These are phyloP conservation scores for Actinia equina DNA, from an alignment of 64 coral and sea anemone species.

Conservation along the genomic window DNA sequence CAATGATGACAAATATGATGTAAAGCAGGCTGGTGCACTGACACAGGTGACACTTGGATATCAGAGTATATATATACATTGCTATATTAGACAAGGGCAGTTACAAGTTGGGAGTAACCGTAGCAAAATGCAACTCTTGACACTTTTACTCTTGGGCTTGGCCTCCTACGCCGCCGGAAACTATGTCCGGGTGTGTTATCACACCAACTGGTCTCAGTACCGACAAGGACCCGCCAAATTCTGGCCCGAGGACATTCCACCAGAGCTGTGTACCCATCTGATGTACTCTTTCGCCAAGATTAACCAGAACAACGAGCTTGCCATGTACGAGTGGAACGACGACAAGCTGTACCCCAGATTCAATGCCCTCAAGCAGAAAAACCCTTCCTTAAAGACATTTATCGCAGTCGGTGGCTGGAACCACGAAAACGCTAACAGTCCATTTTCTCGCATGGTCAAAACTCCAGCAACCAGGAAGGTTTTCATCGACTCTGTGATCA, in stretches of 20 bases:
- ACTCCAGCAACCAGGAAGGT: conserved; percentile 61
- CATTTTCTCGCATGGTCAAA: conserved; percentile 67
- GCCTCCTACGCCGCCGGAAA: conserved; percentile 25
- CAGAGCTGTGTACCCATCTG: conserved; percentile 57
- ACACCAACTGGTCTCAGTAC: conserved; percentile 73
- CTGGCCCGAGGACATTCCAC: conserved; percentile 51
- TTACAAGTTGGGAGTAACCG: neutral
- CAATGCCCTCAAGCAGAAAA: conserved; percentile 52
- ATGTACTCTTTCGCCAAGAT: conserved; percentile 73
- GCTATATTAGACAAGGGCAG: neutral
- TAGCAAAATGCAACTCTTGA: conserved; percentile 15
- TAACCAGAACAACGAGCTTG: conserved; percentile 41
- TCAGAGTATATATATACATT: neutral
- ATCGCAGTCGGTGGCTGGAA: conserved; percentile 68
- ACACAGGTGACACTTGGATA: neutral
- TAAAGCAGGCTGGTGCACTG: neutral
- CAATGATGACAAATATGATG: neutral
- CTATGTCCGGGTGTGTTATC: conserved; percentile 64
- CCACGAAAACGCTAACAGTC: conserved; percentile 53
- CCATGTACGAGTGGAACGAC: conserved; percentile 75
- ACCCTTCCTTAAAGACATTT: conserved; percentile 20
- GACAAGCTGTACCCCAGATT: conserved; percentile 68
- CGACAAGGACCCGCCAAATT: conserved; percentile 47
- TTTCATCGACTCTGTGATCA: conserved; percentile 64
- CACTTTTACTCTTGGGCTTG: conserved; percentile 36